These are phyloP conservation scores for Stigmatopora nigra DNA, from an alignment of 2,113 vertebrate species.

Conservation along the genomic window DNA sequence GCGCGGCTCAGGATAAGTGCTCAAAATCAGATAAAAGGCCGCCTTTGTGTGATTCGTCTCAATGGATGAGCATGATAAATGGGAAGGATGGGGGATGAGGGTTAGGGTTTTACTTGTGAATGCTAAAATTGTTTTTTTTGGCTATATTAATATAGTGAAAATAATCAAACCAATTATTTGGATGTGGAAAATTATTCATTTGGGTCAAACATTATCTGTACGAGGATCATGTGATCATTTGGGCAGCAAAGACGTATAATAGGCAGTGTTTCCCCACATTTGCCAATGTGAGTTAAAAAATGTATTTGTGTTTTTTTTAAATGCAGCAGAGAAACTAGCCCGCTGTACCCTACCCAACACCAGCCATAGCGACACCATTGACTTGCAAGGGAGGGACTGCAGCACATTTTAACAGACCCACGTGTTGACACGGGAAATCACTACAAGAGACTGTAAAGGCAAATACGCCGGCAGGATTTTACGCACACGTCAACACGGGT, in stretches of 20 bases:
- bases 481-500: background rate
- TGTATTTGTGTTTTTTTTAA: too few species aligned
- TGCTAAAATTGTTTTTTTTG: slow-evolving; percentile 22
- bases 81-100: slow-evolving; percentile 14
- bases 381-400: too few species aligned
- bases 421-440: too few species aligned
- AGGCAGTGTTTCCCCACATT: too few species aligned
- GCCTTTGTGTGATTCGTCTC: slow-evolving; percentile 67
- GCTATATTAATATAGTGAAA: slow-evolving; percentile 34
- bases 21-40: slow-evolving; percentile 56
- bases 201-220: background rate
- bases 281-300: too few species aligned
- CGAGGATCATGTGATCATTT: background rate
- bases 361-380: too few species aligned
- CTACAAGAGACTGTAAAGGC: too few species aligned
- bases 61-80: slow-evolving; percentile 62
- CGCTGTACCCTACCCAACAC: too few species aligned
- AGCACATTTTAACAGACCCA: too few species aligned
- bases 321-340: too few species aligned
- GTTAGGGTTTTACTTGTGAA: slow-evolving; percentile 19
- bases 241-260: too few species aligned
- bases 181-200: background rate
- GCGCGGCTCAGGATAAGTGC: slow-evolving; percentile 57
- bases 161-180: background rate
- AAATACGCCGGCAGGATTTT: too few species aligned